These are phyloP conservation scores for Ophion slaviceki DNA, from an alignment of 2,888 invertebrate species.

Conservation along the genomic window DNA sequence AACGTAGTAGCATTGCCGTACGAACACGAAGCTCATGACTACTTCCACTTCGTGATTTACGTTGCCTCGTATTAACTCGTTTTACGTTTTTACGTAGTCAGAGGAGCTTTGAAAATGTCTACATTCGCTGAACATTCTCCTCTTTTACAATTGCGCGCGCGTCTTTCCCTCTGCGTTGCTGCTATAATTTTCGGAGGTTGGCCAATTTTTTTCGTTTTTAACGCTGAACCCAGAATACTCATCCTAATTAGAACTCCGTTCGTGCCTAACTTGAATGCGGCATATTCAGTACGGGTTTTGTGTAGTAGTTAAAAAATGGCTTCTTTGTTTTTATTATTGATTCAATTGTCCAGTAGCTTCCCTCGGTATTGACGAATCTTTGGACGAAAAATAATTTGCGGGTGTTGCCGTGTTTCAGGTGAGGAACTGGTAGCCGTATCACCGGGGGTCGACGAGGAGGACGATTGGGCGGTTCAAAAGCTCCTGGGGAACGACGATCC, in stretches of 20 bases:
- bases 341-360: background rate
- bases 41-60: conserved; percentile 39
- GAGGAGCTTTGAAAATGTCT: conserved; percentile 31
- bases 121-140: conserved; percentile 9
- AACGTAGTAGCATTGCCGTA: background rate
- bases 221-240: background rate
- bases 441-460: conserved; percentile 70
- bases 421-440: conserved; percentile 77
- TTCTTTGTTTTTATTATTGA: background rate
- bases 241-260: background rate
- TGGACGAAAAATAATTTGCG: background rate
- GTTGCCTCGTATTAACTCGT: conserved; percentile 38
- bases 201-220: background rate
- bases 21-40: conserved; percentile 14
- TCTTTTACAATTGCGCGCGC: background rate
- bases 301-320: background rate
- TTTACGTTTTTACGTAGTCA: conserved; percentile 31
- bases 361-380: background rate
- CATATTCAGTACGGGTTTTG: background rate
- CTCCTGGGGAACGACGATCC: conserved; percentile 72
- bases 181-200: background rate
- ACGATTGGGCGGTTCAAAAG: conserved; percentile 73
- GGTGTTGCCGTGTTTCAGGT: conserved; percentile 73
- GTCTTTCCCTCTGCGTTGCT: background rate
- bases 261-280: background rate